Conservation (phyloP, 2,113 vertebrate genomes). For the Ifrita kowaldi region DNA sequence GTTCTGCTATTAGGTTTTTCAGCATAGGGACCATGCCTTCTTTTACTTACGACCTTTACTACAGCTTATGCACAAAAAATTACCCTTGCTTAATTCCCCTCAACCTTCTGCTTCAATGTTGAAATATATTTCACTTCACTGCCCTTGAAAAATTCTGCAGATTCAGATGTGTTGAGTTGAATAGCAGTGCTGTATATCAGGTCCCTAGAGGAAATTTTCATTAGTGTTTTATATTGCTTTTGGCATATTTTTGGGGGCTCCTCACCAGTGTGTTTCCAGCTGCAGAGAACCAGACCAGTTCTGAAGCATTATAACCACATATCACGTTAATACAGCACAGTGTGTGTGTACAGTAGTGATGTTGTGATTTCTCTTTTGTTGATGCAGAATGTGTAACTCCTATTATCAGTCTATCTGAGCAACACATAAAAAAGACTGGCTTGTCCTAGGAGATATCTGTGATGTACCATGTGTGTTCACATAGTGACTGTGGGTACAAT, state of each 20-base stretch:
- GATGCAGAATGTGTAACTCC: neutral
- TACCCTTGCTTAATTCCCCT: neutral
- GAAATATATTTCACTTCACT: neutral
- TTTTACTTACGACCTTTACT: neutral
- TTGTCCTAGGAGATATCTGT: neutral
- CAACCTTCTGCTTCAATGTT: neutral
- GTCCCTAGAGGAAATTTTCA: neutral
- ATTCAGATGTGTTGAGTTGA: neutral
- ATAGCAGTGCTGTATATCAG: neutral
- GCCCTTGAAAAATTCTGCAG: neutral
- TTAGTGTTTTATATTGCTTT: neutral
- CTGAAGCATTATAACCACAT: neutral
- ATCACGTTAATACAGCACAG: neutral
- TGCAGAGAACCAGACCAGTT: neutral
- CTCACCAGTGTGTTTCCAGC: neutral
- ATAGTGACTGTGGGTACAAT: neutral
- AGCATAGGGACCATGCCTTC: neutral
- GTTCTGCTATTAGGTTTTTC: neutral
- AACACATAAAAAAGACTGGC: neutral
- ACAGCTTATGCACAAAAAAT: neutral
- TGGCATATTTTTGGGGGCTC: neutral
- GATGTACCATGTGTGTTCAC: rapidly evolving
- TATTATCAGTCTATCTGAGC: neutral
- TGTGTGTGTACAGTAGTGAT: neutral
- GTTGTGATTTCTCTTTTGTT: neutral